Conservation (phyloP, 2,888 invertebrate species). For the Hymenopus coronatus region DNA sequence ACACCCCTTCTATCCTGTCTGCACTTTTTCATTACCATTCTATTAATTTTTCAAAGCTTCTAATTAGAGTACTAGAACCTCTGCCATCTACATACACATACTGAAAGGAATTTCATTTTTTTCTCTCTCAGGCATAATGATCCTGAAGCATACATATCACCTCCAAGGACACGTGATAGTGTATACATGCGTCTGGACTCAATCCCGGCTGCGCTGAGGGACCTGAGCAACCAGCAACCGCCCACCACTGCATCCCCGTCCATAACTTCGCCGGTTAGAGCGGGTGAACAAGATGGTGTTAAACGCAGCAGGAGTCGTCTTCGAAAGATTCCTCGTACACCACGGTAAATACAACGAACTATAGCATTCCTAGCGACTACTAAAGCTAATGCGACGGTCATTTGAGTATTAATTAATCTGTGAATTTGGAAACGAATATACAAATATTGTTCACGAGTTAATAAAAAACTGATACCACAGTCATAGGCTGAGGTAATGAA, state of each 20-base stretch:
- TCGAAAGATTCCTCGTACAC: conserved; percentile 31
- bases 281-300: conserved; percentile 5
- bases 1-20: too few relatives aligned
- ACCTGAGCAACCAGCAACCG: conserved; percentile 39
- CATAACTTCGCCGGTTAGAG: neutral
- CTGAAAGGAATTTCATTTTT: too few relatives aligned
- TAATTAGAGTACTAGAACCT: too few relatives aligned
- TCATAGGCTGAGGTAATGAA: too few relatives aligned
- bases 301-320: conserved; percentile 16
- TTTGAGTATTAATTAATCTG: too few relatives aligned
- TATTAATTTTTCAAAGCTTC: too few relatives aligned
- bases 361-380: too few relatives aligned
- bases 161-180: conserved; percentile 36
- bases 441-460: too few relatives aligned
- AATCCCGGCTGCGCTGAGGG: conserved; percentile 39
- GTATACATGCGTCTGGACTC: conserved; percentile 40
- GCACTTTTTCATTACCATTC: too few relatives aligned
- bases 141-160: neutral
- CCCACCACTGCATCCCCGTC: neutral
- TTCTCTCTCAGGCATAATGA: neutral
- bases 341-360: conserved; percentile 16
- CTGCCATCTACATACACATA: too few relatives aligned
- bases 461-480: too few relatives aligned
- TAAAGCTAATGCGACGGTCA: too few relatives aligned
- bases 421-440: neutral